Evolutionary conservation across 2,797 vertebrate species (phyloP).

Genomic region (Oceanodroma leucorhoa): DNA sequence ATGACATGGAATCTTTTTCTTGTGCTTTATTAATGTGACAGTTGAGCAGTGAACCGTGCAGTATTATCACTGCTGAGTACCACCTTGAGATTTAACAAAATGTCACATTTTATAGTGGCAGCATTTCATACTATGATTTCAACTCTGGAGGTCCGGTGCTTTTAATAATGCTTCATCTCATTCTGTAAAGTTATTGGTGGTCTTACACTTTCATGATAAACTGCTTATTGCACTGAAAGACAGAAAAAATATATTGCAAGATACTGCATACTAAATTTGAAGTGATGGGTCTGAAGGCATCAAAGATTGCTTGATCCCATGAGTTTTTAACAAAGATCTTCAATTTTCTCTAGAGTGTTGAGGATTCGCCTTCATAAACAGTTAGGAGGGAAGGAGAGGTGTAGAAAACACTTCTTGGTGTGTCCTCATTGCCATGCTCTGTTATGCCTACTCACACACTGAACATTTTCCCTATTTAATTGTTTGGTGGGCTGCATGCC

Average conservation of each 20-base stretch:
- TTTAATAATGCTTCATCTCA: conserved; percentile 8
- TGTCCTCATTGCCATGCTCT: not conserved
- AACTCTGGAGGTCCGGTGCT: not conserved
- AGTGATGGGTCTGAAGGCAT: not conserved
- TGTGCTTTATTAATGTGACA: not conserved
- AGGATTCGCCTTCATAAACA: not conserved
- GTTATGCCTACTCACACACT: not conserved
- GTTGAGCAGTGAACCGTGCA: not conserved
- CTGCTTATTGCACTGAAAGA: not conserved
- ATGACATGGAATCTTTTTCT: not conserved
- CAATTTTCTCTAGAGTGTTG: not conserved
- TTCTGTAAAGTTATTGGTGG: not conserved
- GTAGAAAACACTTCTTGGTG: not conserved
- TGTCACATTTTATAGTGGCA: not conserved
- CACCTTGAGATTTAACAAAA: conserved; percentile 27
- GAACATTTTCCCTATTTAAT: not conserved
- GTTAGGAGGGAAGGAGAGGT: not conserved
- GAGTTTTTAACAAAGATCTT: not conserved
- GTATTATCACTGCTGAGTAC: not conserved
- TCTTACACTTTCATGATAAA: conserved; percentile 1
- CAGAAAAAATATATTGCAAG: not conserved
- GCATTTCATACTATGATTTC: not conserved
- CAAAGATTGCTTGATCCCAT: not conserved
- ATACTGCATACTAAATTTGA: not conserved
- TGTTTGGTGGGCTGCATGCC: not conserved